Percentiles rank a stretch among this genome's conserved stretches.
These are phyloP conservation scores for Allygus modestus DNA, from an alignment of 2,888 invertebrate species.

Conservation along the genomic window DNA sequence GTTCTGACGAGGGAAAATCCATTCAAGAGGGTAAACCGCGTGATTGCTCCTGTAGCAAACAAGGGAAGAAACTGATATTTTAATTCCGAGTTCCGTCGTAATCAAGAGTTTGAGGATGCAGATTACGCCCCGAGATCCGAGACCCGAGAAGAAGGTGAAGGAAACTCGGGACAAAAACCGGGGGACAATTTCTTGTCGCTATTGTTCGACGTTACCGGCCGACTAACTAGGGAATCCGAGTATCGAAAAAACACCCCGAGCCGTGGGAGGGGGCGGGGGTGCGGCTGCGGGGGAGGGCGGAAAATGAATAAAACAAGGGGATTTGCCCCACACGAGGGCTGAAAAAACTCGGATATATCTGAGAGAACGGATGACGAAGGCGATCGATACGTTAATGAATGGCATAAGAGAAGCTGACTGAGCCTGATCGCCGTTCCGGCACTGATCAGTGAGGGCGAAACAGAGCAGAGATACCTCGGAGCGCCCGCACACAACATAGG, in stretches of 20 bases:
- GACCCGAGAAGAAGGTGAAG: background rate
- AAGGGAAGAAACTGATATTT: constrained; percentile 53
- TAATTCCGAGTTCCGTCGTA: constrained; percentile 45
- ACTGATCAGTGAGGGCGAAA: no score
- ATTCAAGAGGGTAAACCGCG: constrained; percentile 20
- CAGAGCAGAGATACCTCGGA: no score
- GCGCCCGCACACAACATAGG: no score
- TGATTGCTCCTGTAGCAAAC: constrained; percentile 24
- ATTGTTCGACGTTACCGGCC: constrained; percentile 32
- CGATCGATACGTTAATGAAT: constrained; percentile 48
- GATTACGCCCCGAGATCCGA: constrained; percentile 5
- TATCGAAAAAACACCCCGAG: constrained; percentile 57
- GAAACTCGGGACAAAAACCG: constrained; percentile 28
- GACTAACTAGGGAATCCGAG: constrained; percentile 55
- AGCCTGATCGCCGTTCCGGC: background rate
- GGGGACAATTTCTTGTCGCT: constrained; percentile 52
- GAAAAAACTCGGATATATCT: constrained; percentile 51
- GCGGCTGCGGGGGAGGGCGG: constrained; percentile 33
- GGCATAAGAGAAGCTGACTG: background rate
- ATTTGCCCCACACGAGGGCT: constrained; percentile 63
- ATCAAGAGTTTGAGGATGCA: constrained; percentile 47
- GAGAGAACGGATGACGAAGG: constrained; percentile 32
- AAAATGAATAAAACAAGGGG: constrained; percentile 65
- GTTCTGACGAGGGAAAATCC: constrained; percentile 6
- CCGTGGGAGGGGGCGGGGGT: constrained; percentile 27